phyloP scores from a whole-genome alignment of 2,113 vertebrate species.

The Hucho hucho region DNA sequence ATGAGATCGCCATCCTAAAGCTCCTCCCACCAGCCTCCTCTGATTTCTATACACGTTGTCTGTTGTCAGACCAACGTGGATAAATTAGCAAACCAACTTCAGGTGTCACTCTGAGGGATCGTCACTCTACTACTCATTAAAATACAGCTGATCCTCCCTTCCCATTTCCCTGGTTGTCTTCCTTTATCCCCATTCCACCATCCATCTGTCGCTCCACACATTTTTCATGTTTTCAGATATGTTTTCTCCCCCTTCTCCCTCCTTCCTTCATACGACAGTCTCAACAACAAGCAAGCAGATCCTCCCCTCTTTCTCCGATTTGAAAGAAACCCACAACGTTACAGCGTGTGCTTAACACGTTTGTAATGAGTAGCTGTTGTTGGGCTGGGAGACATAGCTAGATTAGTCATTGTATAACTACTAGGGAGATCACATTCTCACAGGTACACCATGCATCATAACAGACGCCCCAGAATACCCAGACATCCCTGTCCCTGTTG shows the following conservation, averaged over 20 bases:
- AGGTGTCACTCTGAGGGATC: slow-evolving; percentile 56
- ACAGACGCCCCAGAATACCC: slow-evolving; percentile 31
- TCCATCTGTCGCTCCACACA: slow-evolving; percentile 57
- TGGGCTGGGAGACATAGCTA: slow-evolving; percentile 37
- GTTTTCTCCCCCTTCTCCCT: slow-evolving; percentile 16
- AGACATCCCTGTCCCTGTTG: too few species aligned
- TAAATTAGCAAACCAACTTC: slow-evolving; percentile 56
- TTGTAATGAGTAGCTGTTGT: slow-evolving; percentile 64
- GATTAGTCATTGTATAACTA: slow-evolving; percentile 62
- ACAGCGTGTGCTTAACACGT: slow-evolving; percentile 63
- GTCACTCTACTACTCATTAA: slow-evolving; percentile 53
- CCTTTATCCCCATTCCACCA: slow-evolving; percentile 44
- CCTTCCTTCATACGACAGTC: slow-evolving; percentile 5
- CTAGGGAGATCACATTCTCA: slow-evolving; percentile 46
- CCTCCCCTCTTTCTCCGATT: slow-evolving; percentile 29
- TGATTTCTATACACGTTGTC: slow-evolving; percentile 23
- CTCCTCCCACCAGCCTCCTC: too few species aligned
- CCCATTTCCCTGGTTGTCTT: slow-evolving; percentile 55
- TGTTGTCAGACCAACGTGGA: slow-evolving; percentile 49
- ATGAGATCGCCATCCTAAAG: too few species aligned
- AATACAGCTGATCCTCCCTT: slow-evolving; percentile 52
- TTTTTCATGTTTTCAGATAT: slow-evolving; percentile 47
- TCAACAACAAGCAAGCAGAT: slow-evolving; percentile 30
- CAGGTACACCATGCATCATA: slow-evolving; percentile 63
- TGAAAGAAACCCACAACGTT: slow-evolving; percentile 49